These are phyloP conservation scores for rabbit (Oryctolagus cuniculus) DNA, from an alignment of 2,113 vertebrate genomes.

Conservation along the genomic window DNA sequence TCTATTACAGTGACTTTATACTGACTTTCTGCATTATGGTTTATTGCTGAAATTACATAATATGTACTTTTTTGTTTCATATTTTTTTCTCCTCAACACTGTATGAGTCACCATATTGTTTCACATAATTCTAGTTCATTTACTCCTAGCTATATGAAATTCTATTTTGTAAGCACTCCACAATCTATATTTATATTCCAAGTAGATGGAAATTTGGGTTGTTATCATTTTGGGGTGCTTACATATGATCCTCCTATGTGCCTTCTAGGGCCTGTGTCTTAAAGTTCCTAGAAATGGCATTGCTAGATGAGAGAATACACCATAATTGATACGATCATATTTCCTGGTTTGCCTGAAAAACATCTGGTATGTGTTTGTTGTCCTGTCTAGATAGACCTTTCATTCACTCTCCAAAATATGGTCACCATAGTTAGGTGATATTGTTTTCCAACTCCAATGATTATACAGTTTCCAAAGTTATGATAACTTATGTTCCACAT, in stretches of 20 bases:
- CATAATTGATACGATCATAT: background rate
- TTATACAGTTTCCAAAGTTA: background rate
- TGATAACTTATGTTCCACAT: background rate
- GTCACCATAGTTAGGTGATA: background rate
- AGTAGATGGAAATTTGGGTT: background rate
- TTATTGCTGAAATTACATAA: background rate
- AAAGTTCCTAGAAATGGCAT: background rate
- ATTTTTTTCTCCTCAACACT: background rate
- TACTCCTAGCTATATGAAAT: background rate
- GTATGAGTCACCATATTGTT: background rate
- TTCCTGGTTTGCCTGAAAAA: background rate
- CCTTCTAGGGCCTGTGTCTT: background rate
- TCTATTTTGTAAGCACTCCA: background rate
- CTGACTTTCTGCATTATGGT: background rate
- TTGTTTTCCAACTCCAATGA: background rate
- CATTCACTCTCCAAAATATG: background rate
- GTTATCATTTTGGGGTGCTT: background rate
- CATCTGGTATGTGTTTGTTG: background rate
- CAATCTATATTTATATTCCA: background rate
- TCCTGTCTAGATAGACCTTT: background rate
- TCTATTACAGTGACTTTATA: background rate
- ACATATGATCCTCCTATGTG: background rate
- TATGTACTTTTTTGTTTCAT: background rate
- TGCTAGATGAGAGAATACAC: background rate
- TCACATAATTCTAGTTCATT: background rate